Evolutionary conservation across 2,113 vertebrate genomes (phyloP).

Genomic region (Barnardius zonarius): DNA sequence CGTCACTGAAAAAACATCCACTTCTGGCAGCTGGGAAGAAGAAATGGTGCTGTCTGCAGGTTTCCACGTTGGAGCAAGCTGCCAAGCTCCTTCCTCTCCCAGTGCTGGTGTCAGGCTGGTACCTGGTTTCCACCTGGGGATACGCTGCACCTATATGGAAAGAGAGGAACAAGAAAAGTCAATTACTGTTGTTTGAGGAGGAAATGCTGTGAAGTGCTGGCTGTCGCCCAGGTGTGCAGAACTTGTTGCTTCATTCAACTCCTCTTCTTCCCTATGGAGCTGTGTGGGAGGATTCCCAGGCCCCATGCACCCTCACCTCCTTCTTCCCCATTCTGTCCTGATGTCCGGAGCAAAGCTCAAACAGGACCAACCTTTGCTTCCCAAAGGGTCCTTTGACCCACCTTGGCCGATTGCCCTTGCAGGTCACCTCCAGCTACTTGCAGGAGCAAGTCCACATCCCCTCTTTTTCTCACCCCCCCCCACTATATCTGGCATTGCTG

Average conservation of each 20-base stretch:
- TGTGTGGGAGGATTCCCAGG: slow-evolving; percentile 35
- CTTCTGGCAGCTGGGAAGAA: slow-evolving; percentile 27
- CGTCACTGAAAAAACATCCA: neutral
- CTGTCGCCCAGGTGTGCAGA: neutral
- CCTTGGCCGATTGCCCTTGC: slow-evolving; percentile 58
- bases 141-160: slow-evolving; percentile 5
- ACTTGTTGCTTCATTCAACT: slow-evolving; percentile 7
- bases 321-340: neutral
- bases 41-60: neutral
- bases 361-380: neutral
- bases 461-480: slow-evolving; percentile 33
- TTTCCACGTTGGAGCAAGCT: neutral
- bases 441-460: slow-evolving; percentile 17
- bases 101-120: neutral
- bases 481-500: slow-evolving; percentile 53
- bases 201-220: slow-evolving; percentile 17
- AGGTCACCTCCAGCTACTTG: slow-evolving; percentile 47
- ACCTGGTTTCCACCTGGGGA: slow-evolving; percentile 11
- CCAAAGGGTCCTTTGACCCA: slow-evolving; percentile 34
- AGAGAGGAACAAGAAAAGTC: neutral
- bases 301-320: neutral
- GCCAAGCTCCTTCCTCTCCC: neutral
- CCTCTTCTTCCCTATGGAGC: slow-evolving; percentile 6
- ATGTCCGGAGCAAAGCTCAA: neutral
- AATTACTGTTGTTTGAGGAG: neutral